Evolutionary conservation across 2,888 invertebrate genomes (phyloP).

Genomic region (Spodoptera picta): DNA sequence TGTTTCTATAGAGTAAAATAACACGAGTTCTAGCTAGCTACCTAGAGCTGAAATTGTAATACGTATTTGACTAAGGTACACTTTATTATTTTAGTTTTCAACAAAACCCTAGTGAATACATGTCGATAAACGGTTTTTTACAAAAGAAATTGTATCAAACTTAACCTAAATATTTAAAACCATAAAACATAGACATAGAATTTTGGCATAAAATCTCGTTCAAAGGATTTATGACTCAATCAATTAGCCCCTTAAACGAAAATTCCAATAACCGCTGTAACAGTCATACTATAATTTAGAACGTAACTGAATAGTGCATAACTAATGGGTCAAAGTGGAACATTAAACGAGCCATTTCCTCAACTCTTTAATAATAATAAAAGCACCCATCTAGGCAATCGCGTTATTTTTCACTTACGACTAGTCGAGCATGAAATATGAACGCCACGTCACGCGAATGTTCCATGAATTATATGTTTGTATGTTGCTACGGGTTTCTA

Average conservation of each 20-base stretch:
- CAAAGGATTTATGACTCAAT: not conserved
- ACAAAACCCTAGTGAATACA: no score
- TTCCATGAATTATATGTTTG: constrained; percentile 75
- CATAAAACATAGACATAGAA: no score
- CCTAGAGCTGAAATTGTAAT: no score
- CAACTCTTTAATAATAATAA: constrained; percentile 44
- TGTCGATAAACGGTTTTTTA: no score
- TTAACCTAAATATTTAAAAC: no score
- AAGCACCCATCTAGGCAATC: constrained; percentile 34
- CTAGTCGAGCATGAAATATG: constrained; percentile 71
- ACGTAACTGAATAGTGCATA: constrained; percentile 5
- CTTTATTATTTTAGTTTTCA: no score
- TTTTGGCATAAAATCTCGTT: not conserved
- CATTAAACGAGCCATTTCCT: constrained; percentile 35
- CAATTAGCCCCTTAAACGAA: not conserved
- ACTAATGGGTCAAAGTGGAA: constrained; percentile 20
- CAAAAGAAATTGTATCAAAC: not conserved
- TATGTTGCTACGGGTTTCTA: no score
- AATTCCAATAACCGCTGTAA: not conserved
- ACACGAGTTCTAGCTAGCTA: no score
- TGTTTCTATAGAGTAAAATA: no score
- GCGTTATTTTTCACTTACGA: constrained; percentile 52
- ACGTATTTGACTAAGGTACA: no score
- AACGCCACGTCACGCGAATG: constrained; percentile 68
- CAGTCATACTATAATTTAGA: constrained; percentile 5